Conservation (phyloP, 2,888 invertebrate genomes). For the Julus scanicus region DNA sequence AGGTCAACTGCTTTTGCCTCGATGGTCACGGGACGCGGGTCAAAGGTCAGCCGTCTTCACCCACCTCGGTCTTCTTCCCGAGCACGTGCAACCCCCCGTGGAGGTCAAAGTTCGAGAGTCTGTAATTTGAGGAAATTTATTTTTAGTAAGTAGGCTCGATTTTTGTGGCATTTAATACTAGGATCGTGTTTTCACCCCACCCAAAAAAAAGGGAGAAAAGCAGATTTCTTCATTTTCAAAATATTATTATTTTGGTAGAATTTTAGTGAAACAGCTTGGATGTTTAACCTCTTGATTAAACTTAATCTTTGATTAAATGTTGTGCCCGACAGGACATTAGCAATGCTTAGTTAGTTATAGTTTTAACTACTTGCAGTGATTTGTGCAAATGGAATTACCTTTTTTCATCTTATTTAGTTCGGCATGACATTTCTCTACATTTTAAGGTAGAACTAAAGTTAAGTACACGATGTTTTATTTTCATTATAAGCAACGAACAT, state of each 20-base stretch:
- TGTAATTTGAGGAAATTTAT: not conserved
- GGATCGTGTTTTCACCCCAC: not conserved
- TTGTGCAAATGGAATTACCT: no score
- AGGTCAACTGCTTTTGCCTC: slow-evolving; percentile 36
- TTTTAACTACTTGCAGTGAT: no score
- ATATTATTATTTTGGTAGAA: not conserved
- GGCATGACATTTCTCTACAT: no score
- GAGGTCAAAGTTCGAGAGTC: not conserved
- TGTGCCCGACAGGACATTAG: no score
- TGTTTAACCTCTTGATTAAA: not conserved
- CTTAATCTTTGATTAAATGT: not conserved
- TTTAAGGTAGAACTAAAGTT: no score
- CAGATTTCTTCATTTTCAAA: slow-evolving; percentile 14
- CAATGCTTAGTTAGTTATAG: not conserved
- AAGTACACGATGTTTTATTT: no score
- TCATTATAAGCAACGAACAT: no score
- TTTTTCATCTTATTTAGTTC: no score
- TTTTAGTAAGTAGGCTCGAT: slow-evolving; percentile 23
- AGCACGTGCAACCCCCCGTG: not conserved
- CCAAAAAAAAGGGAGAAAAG: not conserved
- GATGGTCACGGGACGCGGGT: slow-evolving; percentile 22
- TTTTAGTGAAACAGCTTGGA: not conserved
- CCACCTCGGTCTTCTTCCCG: not conserved
- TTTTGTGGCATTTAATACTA: not conserved
- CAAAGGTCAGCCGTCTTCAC: not conserved